Evolutionary conservation across 2,888 invertebrate species (phyloP).

Genomic region (Pammene aurita): DNA sequence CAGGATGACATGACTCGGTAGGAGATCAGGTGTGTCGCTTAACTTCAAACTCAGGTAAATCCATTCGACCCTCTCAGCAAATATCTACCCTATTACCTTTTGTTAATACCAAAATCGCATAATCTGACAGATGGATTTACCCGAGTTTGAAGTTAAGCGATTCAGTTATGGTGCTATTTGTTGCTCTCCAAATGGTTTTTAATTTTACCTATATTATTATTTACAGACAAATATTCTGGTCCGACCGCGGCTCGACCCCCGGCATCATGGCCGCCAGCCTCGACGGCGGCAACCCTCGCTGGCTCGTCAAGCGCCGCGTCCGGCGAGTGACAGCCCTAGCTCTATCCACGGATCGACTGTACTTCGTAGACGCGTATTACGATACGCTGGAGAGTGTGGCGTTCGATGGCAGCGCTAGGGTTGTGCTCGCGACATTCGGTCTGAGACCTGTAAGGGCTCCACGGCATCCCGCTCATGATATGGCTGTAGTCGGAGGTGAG

Average conservation of each 20-base stretch:
- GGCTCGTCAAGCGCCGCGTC: conserved; percentile 84
- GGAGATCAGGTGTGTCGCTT: no score
- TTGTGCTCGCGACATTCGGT: conserved; percentile 58
- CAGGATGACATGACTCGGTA: no score
- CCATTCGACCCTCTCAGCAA: no score
- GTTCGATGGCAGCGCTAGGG: conserved; percentile 87
- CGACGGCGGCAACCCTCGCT: conserved; percentile 83
- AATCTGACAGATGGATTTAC: no score
- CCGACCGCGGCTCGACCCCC: conserved; percentile 85
- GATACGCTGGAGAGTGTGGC: conserved; percentile 87
- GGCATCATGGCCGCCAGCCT: conserved; percentile 86
- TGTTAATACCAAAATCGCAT: no score
- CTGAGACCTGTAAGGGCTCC: conserved; percentile 44
- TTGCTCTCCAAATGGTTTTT: not conserved
- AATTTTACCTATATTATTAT: not conserved
- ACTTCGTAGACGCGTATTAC: conserved; percentile 93
- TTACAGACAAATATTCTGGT: conserved; percentile 88
- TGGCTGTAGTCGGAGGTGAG: conserved; percentile 5
- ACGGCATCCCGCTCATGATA: conserved; percentile 34
- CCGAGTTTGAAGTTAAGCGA: no score
- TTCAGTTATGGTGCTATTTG: no score
- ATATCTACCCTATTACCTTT: no score
- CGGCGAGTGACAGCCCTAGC: conserved; percentile 90
- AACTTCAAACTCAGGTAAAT: no score
- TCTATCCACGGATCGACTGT: conserved; percentile 88